Evolutionary conservation across 37 sponge, comb jelly and placozoan genomes (phyloP), one percentile per base, ranked within the genome.

Genomic region (Spongia lamella): DNA sequence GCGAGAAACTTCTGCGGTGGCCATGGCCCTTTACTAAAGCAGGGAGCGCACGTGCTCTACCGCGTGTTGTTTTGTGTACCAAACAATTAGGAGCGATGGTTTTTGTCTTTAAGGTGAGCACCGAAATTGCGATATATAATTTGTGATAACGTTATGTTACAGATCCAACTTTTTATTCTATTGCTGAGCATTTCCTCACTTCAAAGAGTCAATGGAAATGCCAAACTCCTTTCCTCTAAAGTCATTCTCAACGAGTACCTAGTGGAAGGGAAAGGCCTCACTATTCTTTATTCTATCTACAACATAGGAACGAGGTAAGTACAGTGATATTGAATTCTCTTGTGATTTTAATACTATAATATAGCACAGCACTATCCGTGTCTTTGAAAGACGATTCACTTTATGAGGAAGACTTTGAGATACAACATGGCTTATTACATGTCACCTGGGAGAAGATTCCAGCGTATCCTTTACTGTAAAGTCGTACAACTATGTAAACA

Each of bases 211-310:
- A 56, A 71, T 2, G 79, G 65, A 16, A 54, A 31, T 2, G 92
- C 88, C 22, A 80, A 81, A 20, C 79, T 94, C 14, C 54, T 94
- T 4, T 79, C 79, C 1, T 94, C 95, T 30, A 94, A 94, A 53
- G 65, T 25, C 24, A 90, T 94, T 51, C 76, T 94, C 26, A 94
- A 94, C 68, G 82, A 87, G 19, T 69, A 87, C 27, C 17, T 81
- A 9, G 95, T 84, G 19, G 85, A 90, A 38, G 86, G 85, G n/a
- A 90, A 82, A 53, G 95, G 90, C 75, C 31, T 94, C 1, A 94
- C 95, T 9, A 57, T 94, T 19, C 69, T 76, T 50, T 94, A 90
- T 59, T 57, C 84, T 1, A 62, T 94, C 40, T 90, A 79, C 82
- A 94, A 94, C 62, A 63, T 87, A 30, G 95, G 95, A 22, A 53